A percentile compares a stretch with the other conserved stretches of the same genome.
phyloP scores from a whole-genome alignment of 2,888 invertebrate species.

The Tuta absoluta region DNA sequence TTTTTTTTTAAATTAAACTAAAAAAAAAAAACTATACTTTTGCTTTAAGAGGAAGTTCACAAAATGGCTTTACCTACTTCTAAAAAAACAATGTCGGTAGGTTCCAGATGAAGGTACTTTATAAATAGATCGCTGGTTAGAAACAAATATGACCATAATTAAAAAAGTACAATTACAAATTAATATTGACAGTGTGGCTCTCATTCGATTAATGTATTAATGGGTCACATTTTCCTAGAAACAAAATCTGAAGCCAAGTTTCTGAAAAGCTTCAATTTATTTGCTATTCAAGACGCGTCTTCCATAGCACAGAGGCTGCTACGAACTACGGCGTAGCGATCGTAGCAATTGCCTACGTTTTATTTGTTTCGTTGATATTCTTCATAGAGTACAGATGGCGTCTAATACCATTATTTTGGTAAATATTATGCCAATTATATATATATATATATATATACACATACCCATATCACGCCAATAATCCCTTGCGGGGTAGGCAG shows the following conservation, averaged over 20 bases:
- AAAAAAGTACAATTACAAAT: background rate
- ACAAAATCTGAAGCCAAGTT: background rate
- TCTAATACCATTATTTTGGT: no score
- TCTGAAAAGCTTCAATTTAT: background rate
- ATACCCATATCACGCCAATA: no score
- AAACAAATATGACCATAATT: background rate
- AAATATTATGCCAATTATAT: no score
- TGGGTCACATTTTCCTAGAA: background rate
- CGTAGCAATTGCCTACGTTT: background rate
- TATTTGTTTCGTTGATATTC: background rate
- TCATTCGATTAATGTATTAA: conserved; percentile 7
- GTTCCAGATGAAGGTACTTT: no score
- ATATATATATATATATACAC: no score
- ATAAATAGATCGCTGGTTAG: background rate
- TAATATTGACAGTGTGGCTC: background rate
- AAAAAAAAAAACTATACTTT: no score
- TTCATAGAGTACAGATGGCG: no score
- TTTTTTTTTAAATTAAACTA: no score
- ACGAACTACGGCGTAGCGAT: background rate
- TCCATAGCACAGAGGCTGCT: background rate
- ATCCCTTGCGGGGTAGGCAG: no score
- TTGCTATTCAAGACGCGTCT: background rate
- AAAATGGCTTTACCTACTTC: no score
- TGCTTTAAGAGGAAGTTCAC: no score
- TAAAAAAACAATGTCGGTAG: no score